These are phyloP conservation scores for Lagenorhynchus albirostris DNA, from an alignment of 2,113 vertebrate genomes.

Conservation along the genomic window DNA sequence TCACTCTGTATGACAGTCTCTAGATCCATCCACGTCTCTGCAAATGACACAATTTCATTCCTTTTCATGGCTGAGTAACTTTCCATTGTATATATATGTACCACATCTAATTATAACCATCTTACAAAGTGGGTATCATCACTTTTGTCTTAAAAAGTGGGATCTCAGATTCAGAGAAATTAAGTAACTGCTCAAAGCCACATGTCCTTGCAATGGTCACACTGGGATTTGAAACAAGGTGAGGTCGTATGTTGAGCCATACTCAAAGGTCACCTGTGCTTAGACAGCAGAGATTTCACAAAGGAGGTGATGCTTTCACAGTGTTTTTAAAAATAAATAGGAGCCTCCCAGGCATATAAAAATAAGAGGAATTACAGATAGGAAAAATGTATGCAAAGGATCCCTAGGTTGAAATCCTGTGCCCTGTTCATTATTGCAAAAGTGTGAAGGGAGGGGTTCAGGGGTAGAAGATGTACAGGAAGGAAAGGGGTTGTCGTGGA, in stretches of 20 bases:
- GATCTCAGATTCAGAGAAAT: not conserved
- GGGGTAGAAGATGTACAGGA: not conserved
- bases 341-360: not conserved
- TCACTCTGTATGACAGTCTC: no score
- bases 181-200: not conserved
- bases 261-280: not conserved
- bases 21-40: no score
- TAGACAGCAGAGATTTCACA: not conserved
- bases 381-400: not conserved
- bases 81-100: no score
- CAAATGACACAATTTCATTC: no score
- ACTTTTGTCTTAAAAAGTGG: not conserved
- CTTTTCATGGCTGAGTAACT: no score
- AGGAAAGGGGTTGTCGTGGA: not conserved
- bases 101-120: not conserved
- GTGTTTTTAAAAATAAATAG: not conserved
- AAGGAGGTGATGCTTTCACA: not conserved
- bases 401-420: not conserved
- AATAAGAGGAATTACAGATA: not conserved
- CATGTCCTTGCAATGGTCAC: not conserved
- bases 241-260: not conserved
- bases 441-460: fast-evolving
- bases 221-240: not conserved
- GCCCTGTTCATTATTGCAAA: not conserved
- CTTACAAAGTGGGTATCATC: not conserved